Conservation (phyloP, 2,888 invertebrate genomes). For the Baccha elongata region DNA sequence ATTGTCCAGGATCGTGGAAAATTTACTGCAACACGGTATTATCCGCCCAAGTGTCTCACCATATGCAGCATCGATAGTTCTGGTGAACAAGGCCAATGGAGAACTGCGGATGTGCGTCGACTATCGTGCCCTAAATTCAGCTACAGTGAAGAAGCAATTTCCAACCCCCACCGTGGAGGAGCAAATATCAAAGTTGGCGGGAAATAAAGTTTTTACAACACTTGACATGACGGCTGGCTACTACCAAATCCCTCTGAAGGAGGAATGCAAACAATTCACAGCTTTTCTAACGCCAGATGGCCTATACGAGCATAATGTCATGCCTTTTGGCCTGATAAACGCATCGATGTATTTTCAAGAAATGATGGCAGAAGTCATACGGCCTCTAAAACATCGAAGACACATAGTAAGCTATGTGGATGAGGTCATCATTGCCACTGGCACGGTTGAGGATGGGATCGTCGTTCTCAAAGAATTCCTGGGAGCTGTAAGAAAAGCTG, state of each 20-base stretch:
- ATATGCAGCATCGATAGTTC: slow-evolving; percentile 64
- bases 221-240: slow-evolving; percentile 77
- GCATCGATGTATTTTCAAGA: slow-evolving; percentile 74
- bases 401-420: slow-evolving; percentile 43
- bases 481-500: slow-evolving; percentile 28
- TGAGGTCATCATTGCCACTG: slow-evolving; percentile 28
- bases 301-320: slow-evolving; percentile 68
- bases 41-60: slow-evolving; percentile 36
- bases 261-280: slow-evolving; percentile 68
- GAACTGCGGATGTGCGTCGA: slow-evolving; percentile 69
- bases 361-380: slow-evolving; percentile 70
- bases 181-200: slow-evolving; percentile 60
- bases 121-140: slow-evolving; percentile 51
- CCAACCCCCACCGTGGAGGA: slow-evolving; percentile 71
- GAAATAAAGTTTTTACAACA: slow-evolving; percentile 75
- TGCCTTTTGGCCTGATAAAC: slow-evolving; percentile 72
- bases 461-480: slow-evolving; percentile 32
- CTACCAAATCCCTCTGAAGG: no score
- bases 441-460: neutral
- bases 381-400: neutral
- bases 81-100: slow-evolving; percentile 68
- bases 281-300: slow-evolving; percentile 69
- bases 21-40: slow-evolving; percentile 28
- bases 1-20: slow-evolving; percentile 14
- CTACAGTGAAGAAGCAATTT: slow-evolving; percentile 64